A percentile compares a stretch with the other conserved stretches of the same genome.
These are phyloP conservation scores for Agrilus planipennis DNA, from an alignment of 1,140 invertebrate genomes.

Conservation along the genomic window DNA sequence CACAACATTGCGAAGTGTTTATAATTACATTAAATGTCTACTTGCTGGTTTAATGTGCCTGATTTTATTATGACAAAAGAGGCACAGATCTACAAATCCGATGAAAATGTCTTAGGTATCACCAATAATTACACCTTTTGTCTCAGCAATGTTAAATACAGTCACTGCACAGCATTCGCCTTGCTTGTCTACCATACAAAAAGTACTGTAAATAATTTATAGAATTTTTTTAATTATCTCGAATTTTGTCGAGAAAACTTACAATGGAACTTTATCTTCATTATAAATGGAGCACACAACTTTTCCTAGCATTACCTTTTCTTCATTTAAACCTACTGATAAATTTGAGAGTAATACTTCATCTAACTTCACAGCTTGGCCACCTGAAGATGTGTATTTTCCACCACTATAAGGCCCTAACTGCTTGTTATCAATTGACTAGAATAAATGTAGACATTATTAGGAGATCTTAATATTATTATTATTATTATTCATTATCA, in stretches of 20 bases:
- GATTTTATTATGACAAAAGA: too few relatives aligned
- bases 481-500: too few relatives aligned
- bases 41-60: too few relatives aligned
- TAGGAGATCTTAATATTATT: too few relatives aligned
- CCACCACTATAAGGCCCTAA: constrained; percentile 50
- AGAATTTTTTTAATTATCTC: constrained; percentile 1
- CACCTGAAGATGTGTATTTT: constrained; percentile 39
- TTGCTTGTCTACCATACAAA: constrained; percentile 65
- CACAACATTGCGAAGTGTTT: constrained; percentile 1
- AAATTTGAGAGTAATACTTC: constrained; percentile 40
- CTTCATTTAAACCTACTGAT: constrained; percentile 45
- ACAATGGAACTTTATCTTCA: constrained; percentile 67
- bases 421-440: constrained; percentile 44
- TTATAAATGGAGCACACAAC: constrained; percentile 70
- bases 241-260: constrained; percentile 32
- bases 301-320: constrained; percentile 62
- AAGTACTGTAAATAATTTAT: constrained; percentile 48
- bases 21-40: too few relatives aligned
- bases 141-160: constrained; percentile 72
- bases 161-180: constrained; percentile 60
- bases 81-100: too few relatives aligned
- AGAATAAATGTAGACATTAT: too few relatives aligned
- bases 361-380: constrained; percentile 41
- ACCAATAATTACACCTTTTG: constrained; percentile 70
- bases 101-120: too few relatives aligned